phyloP scores from a whole-genome alignment of 2,888 invertebrate species.

The Chymomyza amoena region DNA sequence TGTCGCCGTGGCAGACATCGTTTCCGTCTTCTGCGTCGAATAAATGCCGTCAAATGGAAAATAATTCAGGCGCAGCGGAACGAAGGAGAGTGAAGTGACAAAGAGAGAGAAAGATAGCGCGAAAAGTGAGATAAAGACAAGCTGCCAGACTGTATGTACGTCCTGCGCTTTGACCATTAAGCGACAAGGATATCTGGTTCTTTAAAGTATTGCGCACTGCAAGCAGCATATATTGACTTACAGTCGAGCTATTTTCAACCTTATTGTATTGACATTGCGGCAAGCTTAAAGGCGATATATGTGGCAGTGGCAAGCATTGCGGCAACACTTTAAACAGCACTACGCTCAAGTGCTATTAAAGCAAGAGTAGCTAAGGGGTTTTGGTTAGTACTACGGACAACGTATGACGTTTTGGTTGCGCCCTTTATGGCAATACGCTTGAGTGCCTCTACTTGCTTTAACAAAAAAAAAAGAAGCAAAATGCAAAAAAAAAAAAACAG shows the following conservation, averaged over 20 bases:
- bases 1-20: constrained; percentile 15
- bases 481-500: constrained; percentile 39
- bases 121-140: not conserved
- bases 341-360: not conserved
- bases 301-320: not conserved
- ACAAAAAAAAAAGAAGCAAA: too few relatives aligned
- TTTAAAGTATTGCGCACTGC: not conserved
- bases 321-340: not conserved
- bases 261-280: not conserved
- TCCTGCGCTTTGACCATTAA: not conserved
- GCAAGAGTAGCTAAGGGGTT: not conserved
- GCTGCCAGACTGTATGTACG: not conserved
- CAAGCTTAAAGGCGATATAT: not conserved
- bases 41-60: constrained; percentile 50
- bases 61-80: constrained; percentile 40
- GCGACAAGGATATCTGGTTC: not conserved
- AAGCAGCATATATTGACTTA: not conserved
- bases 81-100: not conserved
- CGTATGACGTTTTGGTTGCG: constrained; percentile 28
- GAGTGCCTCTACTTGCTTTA: constrained; percentile 50
- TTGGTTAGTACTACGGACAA: not conserved
- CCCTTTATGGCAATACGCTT: constrained; percentile 53
- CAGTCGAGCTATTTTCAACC: not conserved
- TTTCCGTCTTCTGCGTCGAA: constrained; percentile 49
- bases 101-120: not conserved